Conservation (phyloP, 1,140 invertebrate species). For the Cylas formicarius region DNA sequence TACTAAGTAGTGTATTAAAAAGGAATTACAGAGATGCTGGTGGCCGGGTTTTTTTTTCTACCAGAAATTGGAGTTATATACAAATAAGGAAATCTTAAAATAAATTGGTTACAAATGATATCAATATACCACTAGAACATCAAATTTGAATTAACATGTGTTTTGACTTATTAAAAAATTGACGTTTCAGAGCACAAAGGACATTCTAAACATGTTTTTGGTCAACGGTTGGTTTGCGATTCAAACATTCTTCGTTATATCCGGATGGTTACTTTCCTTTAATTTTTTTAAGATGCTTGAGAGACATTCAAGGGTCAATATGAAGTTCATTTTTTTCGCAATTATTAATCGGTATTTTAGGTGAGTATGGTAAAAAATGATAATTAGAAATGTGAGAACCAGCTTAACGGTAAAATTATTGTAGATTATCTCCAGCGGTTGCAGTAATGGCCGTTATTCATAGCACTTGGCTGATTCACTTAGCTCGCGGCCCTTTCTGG, state of each 20-base stretch:
- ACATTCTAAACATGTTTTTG: conserved; percentile 22
- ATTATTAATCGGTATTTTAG: conserved; percentile 28
- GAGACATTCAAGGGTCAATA: conserved; percentile 11
- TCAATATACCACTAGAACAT: no score
- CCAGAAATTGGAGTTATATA: no score
- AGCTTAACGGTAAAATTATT: conserved; percentile 12
- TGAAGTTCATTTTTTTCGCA: conserved; percentile 15
- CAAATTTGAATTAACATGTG: no score
- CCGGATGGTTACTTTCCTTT: conserved; percentile 27
- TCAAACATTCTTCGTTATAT: conserved; percentile 31
- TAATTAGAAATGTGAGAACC: not conserved
- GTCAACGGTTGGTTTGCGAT: conserved; percentile 25
- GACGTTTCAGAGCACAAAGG: conserved; percentile 23
- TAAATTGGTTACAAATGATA: no score
- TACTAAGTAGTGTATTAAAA: no score
- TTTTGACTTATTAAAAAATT: no score
- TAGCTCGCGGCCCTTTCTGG: conserved; percentile 31
- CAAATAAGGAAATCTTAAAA: no score
- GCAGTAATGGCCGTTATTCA: conserved; percentile 27
- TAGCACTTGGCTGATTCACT: conserved; percentile 26
- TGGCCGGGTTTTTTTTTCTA: no score
- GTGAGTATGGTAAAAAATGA: conserved; percentile 4
- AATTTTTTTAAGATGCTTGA: conserved; percentile 23
- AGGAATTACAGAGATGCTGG: no score
- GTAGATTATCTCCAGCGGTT: conserved; percentile 28